Evolutionary conservation across 2,113 vertebrate genomes (phyloP), one percentile per base, ranked within the genome.

Genomic region (Phycodurus eques): DNA sequence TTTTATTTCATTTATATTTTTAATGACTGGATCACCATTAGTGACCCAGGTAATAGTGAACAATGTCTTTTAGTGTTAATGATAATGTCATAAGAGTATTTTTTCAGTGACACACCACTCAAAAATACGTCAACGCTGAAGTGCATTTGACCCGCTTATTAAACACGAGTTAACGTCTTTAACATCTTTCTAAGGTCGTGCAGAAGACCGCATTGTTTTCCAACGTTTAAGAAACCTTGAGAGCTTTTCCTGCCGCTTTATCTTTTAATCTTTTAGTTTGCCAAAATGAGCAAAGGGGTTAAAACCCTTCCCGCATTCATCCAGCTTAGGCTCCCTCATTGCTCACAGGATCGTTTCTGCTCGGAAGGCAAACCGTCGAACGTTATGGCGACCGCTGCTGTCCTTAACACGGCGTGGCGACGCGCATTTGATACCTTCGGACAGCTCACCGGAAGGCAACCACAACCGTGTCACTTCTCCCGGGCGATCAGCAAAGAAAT

Each of bases 221-320:
- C 0, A 46, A 39, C 39, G 15, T 7, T 42, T 60, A 74, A 67
- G 35, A 53, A 5, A 61, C 44, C 20, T 67, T 47, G 67, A 6
- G 56, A 69, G 68, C 15, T 44, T 57, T 79, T 66, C 67, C 67
- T 75, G 62, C 47, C 68, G 44, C 62, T 83, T 74, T 81, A 73
- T 73, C 72, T 71, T 73, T 79, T 85, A 87, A 87, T 82, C 74
- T 83, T 70, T 72, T 49, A 42, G 67, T 85, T 81, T 80, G 67
- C 74, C 79, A 84, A 70, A 78, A 70, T 62, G 39, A 59, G 61
- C n/a, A 70, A 63, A 80, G 22, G 47, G 76, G 77, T 78, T 79
- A 72, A 71, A 70, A 47, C 43, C 73, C 43, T 46, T 7, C 62
- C n/a, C 63, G n/a, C 74, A 73, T 74, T 73, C 67, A 74, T 71